These are phyloP conservation scores for Zaprionus kolodkinae DNA, from an alignment of 1,140 invertebrate species.

Conservation along the genomic window DNA sequence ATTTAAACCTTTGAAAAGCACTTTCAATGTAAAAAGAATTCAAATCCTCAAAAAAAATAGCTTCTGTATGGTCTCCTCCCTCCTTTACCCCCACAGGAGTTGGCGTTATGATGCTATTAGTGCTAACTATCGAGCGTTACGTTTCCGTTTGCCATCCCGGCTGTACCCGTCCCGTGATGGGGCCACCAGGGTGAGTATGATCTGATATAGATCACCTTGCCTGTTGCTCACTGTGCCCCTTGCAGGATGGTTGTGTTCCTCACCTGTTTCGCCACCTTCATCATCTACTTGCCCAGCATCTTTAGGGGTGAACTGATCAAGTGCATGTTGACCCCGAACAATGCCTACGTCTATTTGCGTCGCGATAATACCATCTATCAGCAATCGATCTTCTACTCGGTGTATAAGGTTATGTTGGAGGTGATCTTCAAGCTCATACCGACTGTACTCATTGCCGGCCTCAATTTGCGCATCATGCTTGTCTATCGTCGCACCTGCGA, in stretches of 20 bases:
- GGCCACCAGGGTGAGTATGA: constrained; percentile 85
- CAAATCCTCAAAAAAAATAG: too few species aligned
- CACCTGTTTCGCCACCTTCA: constrained; percentile 87
- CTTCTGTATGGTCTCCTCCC: background rate
- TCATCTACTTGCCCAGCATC: constrained; percentile 88
- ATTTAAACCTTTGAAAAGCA: too few species aligned
- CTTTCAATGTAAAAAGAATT: too few species aligned
- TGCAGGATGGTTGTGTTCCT: constrained; percentile 86
- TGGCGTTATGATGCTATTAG: constrained; percentile 91
- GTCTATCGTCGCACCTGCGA: constrained; percentile 89
- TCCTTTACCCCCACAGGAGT: constrained; percentile 85
- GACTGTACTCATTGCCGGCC: constrained; percentile 87
- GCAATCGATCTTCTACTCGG: constrained; percentile 85
- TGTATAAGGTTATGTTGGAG: constrained; percentile 88
- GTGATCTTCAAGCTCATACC: constrained; percentile 89
- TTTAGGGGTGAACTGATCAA: constrained; percentile 87
- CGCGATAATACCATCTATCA: constrained; percentile 86
- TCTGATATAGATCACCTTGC: background rate
- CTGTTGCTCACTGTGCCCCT: background rate
- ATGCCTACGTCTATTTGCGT: constrained; percentile 86
- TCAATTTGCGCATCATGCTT: constrained; percentile 89
- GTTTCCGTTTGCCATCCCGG: constrained; percentile 92
- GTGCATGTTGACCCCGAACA: constrained; percentile 85
- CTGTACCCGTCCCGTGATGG: constrained; percentile 86
- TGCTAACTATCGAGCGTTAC: constrained; percentile 91